Base-by-base conservation (phyloP, 1,140 invertebrate species). In the Armadillidium nasatum region DNA sequence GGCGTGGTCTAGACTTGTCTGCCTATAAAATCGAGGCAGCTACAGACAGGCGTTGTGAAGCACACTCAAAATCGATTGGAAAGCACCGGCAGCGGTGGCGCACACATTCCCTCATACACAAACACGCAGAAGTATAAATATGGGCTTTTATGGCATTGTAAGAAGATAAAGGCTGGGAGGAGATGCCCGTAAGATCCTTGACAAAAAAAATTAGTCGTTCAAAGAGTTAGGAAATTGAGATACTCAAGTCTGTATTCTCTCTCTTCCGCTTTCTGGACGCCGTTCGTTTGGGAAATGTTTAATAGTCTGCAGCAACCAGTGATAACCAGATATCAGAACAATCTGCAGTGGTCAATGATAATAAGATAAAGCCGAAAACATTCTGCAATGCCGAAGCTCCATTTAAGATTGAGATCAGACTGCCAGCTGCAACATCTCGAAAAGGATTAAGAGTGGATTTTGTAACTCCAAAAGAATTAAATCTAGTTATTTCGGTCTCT, bases 51-150 rank as follows among this genome's bases (percentile, higher is more conserved):
- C 50, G 50, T 60, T 60, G 50, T 60, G 50, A 7, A 60, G 19
- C 50, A 60, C 50, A 15, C 50, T 60, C 50, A 60, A 60, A 60
- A 60, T 60, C 50, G 50, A 60, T 60, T 60, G 50, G 50, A 60
- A 60, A 60, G 50, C 50, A 60, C 50, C 50, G 50, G 50, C 50
- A 60, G 19, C 50, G 2, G 2, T 19, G 11, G 50, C 50, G 19
- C 11, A 60, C 50, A 19, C 50, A 19, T 33, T 33, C 33, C 33
- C 33, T 33, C 6, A 33, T 33, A 33, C 33, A 33, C 33, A 33
- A 3, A 33, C 33, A 33, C 1, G 6, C 33, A 3, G 33, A 33
- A 33, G 50, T 60, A 60, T 60, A 60, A 60, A 60, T 60, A 15
- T 1, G 19, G 19, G 11, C 50, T 19, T 60, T 60, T 60, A 60